A percentile compares a stretch with the other conserved stretches of the same genome.
These are phyloP conservation scores for Brienomyrus longianalis DNA, from an alignment of 2,113 vertebrate genomes.

Conservation along the genomic window DNA sequence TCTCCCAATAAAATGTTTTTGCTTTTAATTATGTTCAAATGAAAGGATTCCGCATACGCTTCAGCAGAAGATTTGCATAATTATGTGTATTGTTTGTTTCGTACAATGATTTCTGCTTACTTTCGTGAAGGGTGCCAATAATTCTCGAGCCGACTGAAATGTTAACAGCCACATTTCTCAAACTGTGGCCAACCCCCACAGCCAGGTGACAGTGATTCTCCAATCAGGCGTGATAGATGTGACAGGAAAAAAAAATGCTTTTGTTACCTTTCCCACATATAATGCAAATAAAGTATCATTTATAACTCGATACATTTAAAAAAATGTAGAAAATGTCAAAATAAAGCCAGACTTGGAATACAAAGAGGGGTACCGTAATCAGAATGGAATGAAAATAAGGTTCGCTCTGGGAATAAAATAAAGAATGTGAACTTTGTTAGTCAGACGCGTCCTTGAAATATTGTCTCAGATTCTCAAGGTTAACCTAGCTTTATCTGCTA, in stretches of 20 bases:
- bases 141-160: not conserved
- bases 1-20: not conserved
- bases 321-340: not conserved
- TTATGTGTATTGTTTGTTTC: not conserved
- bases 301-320: not conserved
- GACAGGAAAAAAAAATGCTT: not conserved
- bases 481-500: not conserved
- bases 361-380: not conserved
- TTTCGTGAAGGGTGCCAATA: not conserved
- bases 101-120: not conserved
- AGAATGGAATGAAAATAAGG: not conserved
- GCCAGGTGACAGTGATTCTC: not conserved
- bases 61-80: not conserved
- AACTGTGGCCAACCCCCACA: not conserved
- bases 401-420: not conserved
- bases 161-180: slow-evolving; percentile 1
- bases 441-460: not conserved
- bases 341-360: not conserved
- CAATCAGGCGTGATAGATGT: not conserved
- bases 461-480: not conserved
- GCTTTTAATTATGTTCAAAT: not conserved
- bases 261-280: not conserved
- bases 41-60: not conserved
- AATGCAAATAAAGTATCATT: not conserved
- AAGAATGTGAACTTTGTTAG: not conserved